Percentiles rank a stretch among this genome's conserved stretches.
These are phyloP conservation scores for Nebria brevicollis DNA, from an alignment of 2,888 invertebrate species.

Conservation along the genomic window DNA sequence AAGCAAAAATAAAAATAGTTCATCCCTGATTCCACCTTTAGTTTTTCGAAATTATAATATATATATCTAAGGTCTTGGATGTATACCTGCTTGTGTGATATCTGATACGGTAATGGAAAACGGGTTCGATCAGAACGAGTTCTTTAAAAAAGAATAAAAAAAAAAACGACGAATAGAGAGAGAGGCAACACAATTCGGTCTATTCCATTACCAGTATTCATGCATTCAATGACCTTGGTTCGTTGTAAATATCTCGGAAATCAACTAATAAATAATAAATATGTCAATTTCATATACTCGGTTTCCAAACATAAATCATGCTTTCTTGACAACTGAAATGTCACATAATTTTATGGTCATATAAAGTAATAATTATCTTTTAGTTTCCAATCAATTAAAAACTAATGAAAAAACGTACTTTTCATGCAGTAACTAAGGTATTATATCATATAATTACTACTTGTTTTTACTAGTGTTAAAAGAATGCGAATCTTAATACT, in stretches of 20 bases:
- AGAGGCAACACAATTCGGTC: background rate
- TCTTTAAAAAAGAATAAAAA: background rate
- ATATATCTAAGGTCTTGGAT: background rate
- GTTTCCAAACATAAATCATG: background rate
- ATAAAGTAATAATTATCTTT: background rate
- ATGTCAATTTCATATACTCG: background rate
- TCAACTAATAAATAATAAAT: constrained; percentile 1
- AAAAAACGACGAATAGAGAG: background rate
- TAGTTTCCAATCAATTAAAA: background rate
- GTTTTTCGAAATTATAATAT: background rate
- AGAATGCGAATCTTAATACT: background rate
- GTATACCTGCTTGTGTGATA: background rate
- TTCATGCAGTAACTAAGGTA: background rate
- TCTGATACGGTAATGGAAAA: constrained; percentile 1
- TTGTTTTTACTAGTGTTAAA: background rate
- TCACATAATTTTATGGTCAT: background rate
- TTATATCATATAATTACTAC: background rate
- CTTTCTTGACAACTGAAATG: background rate
- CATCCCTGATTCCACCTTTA: too few relatives aligned
- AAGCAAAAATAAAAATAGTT: too few relatives aligned
- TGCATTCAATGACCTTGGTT: constrained; percentile 1
- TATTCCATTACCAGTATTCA: background rate
- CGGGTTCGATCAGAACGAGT: background rate
- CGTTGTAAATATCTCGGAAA: background rate
- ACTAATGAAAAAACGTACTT: background rate